Percentiles rank a stretch among this genome's conserved stretches.
These are phyloP conservation scores for Synergus umbraculus DNA, from an alignment of 2,888 invertebrate species.

Conservation along the genomic window DNA sequence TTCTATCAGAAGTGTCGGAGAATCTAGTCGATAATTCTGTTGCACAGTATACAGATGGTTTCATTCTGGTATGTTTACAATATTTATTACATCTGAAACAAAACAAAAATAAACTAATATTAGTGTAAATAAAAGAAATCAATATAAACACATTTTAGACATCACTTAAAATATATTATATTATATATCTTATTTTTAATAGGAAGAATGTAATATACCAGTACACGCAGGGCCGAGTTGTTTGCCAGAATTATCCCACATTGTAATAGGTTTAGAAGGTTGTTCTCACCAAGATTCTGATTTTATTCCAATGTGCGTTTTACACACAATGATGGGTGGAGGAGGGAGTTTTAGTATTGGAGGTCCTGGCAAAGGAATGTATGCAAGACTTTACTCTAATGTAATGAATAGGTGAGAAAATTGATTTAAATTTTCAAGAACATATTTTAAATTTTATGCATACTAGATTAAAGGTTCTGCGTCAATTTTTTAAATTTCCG, in stretches of 20 bases:
- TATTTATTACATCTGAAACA: background rate
- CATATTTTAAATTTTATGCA: background rate
- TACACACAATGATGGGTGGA: constrained; percentile 99
- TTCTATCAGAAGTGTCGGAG: constrained; percentile 73
- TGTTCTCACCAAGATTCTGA: constrained; percentile 95
- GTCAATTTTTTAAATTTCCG: constrained; percentile 1
- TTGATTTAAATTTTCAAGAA: constrained; percentile 3
- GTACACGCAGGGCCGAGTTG: constrained; percentile 94
- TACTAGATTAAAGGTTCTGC: background rate
- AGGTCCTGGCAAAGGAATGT: constrained; percentile 99
- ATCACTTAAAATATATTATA: too few relatives aligned
- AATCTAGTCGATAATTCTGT: constrained; percentile 85
- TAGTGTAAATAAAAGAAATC: constrained; percentile 10
- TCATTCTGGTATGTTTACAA: constrained; percentile 82
- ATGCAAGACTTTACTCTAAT: constrained; percentile 97
- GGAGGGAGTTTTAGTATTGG: constrained; percentile 99
- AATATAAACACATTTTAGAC: background rate
- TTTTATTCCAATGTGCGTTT: constrained; percentile 96
- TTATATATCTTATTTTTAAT: constrained; percentile 46
- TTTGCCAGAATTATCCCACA: constrained; percentile 96
- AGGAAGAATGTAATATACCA: constrained; percentile 93
- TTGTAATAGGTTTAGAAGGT: constrained; percentile 95
- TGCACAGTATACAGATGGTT: constrained; percentile 96
- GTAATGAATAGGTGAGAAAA: constrained; percentile 92
- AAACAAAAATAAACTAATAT: background rate